Percentiles rank a stretch among this genome's conserved stretches.
phyloP scores from a whole-genome alignment of 2,113 vertebrate genomes.

The Lichenostomus cassidix region DNA sequence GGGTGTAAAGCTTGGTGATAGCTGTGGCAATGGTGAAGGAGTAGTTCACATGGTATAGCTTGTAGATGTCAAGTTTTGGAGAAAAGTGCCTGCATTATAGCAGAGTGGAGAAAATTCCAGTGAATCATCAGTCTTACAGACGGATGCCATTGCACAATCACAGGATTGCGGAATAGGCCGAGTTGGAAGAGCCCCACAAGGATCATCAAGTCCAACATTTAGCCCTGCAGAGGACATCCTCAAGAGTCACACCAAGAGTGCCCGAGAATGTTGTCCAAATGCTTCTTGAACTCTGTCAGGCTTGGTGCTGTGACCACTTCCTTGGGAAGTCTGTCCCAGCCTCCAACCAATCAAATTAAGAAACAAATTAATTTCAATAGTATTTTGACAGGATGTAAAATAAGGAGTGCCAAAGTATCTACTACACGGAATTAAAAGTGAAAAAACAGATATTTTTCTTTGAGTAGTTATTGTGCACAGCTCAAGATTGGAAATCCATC shows the following conservation, averaged over 20 bases:
- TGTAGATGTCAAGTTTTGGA: background rate
- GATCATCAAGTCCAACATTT: background rate
- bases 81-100: background rate
- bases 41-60: background rate
- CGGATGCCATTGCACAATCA: background rate
- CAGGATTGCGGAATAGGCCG: too few species aligned
- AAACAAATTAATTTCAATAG: background rate
- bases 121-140: background rate
- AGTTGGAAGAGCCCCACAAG: too few species aligned
- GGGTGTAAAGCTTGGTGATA: background rate
- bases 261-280: background rate
- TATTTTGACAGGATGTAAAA: background rate
- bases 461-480: background rate
- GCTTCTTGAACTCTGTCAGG: background rate
- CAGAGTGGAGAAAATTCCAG: background rate
- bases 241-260: background rate
- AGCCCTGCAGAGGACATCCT: background rate
- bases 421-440: background rate
- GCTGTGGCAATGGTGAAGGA: background rate
- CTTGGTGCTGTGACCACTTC: background rate
- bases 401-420: background rate
- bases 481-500: background rate
- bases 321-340: background rate
- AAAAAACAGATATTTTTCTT: background rate
- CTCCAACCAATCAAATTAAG: background rate